A percentile compares a stretch with the other conserved stretches of the same genome.
These are phyloP conservation scores for Xerus rutilus DNA, from an alignment of 2,797 vertebrate species.

Conservation along the genomic window DNA sequence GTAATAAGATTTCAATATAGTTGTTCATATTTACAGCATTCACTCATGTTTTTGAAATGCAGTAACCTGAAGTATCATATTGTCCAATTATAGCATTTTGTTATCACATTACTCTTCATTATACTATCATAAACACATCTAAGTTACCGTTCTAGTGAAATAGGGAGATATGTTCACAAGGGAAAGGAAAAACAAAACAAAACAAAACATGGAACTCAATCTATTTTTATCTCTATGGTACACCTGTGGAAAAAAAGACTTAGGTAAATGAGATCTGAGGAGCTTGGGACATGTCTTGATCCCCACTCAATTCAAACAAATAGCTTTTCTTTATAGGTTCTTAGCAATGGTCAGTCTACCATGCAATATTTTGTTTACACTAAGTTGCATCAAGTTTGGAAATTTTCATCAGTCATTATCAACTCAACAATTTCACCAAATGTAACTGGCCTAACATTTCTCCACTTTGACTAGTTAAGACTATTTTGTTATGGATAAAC, in stretches of 20 bases:
- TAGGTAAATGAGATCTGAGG: constrained; percentile 78
- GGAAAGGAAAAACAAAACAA: constrained; percentile 41
- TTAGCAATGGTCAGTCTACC: constrained; percentile 77
- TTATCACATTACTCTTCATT: constrained; percentile 74
- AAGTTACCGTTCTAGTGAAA: constrained; percentile 76
- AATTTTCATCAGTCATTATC: constrained; percentile 69
- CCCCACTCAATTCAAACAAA: constrained; percentile 83
- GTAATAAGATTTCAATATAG: constrained; percentile 1
- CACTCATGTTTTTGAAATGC: constrained; percentile 41
- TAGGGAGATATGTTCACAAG: constrained; percentile 63
- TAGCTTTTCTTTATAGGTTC: constrained; percentile 79
- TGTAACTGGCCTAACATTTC: constrained; percentile 54
- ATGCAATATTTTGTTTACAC: constrained; percentile 69
- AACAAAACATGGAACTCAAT: constrained; percentile 78
- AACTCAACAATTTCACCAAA: constrained; percentile 76
- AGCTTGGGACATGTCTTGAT: constrained; percentile 78
- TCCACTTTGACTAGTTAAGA: constrained; percentile 2
- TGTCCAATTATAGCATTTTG: constrained; percentile 70
- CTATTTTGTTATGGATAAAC: constrained; percentile 26
- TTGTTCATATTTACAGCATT: not conserved
- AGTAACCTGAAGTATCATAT: constrained; percentile 58
- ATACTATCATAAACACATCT: constrained; percentile 67
- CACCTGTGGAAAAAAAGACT: constrained; percentile 80
- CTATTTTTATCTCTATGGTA: constrained; percentile 77
- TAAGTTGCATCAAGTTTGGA: constrained; percentile 75